phyloP scores from a whole-genome alignment of 2,113 vertebrate species.

The Accipiter virgatus region DNA sequence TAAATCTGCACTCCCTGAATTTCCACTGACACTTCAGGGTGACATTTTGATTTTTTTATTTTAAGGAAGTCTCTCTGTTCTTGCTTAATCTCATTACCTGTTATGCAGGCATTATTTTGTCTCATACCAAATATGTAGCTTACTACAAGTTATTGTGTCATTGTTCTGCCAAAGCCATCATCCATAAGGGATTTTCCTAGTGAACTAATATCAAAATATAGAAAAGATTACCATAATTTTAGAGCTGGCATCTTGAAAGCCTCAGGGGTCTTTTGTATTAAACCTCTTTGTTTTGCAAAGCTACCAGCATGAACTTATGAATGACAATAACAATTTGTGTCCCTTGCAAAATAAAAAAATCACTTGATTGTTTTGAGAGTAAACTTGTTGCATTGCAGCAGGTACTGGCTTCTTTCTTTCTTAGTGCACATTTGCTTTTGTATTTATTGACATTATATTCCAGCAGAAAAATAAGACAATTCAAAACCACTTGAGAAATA shows the following conservation, averaged over 20 bases:
- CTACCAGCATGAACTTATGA: conserved; percentile 11
- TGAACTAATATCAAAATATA: conserved; percentile 49
- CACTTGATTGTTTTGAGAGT: neutral
- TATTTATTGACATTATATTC: neutral
- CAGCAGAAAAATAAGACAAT: neutral
- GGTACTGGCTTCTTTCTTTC: neutral
- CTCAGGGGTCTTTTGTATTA: conserved; percentile 52
- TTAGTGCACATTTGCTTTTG: neutral
- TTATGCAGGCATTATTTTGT: conserved; percentile 27
- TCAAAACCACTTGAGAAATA: neutral
- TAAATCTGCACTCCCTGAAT: conserved; percentile 53
- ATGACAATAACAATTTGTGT: conserved; percentile 15
- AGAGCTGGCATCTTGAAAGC: conserved; percentile 27
- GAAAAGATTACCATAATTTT: conserved; percentile 65
- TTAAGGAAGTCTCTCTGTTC: conserved; percentile 35
- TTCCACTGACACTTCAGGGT: conserved; percentile 51
- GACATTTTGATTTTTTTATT: conserved; percentile 57
- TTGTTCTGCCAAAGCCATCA: conserved; percentile 57
- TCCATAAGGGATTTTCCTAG: conserved; percentile 50
- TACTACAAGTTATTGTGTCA: conserved; percentile 64
- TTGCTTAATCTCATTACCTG: conserved; percentile 65
- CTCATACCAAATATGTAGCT: conserved; percentile 11
- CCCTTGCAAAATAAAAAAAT: neutral
- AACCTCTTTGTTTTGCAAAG: conserved; percentile 51
- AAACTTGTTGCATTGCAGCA: neutral